Base-by-base conservation (phyloP, 2,113 vertebrate species). In the Marmota flaviventris region DNA sequence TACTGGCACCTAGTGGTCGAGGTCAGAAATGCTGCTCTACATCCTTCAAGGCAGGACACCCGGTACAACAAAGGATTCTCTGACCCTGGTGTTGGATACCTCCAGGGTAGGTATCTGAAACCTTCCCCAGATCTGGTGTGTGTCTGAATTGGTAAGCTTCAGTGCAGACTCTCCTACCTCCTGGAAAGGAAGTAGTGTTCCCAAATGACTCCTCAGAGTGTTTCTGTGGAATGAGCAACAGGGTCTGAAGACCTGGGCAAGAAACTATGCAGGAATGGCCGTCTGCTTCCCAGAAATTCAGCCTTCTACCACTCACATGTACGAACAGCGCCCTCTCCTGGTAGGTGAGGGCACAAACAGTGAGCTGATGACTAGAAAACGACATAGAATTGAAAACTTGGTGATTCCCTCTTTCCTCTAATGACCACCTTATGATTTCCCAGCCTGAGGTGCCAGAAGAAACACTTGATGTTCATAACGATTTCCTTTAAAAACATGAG, bases 301-400 rank as follows among this genome's bases (percentile, higher is more conserved):
- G 56, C 11, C 77, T 6, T 32, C 78, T 24, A 10, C 53, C 0
- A 0, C 20, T 89, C 67, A 5, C 0, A 0, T 10, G 53, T 70
- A 18, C 0, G 2, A 53, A 34, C 0, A 58, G 88, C 39, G 85
- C 77, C 92, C 85, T 79, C 95, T 92, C 18, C 87, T 95, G 89
- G 88, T n/a, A 17, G 9, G 3, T 42, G 16, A 8, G 17, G 3
- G 51, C 32, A 53, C 53, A 82, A 76, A 75, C 17, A 34, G 27
- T 2, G 63, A 29, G 16, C 78, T 29, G 17, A 48, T 37, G 61
- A 20, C 27, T 16, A 7, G n/a, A 69, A 95, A 86, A 63, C 14
- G 24, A 39, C 10, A 18, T 8, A 56, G 1, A 56, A 56, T 93
- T 67, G 22, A 63, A 51, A 51, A 22, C 1, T 14, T 53, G 0